A percentile compares a stretch with the other conserved stretches of the same genome.
Conservation (phyloP, 2,888 invertebrate species). For the Drosophila peninsularis region DNA sequence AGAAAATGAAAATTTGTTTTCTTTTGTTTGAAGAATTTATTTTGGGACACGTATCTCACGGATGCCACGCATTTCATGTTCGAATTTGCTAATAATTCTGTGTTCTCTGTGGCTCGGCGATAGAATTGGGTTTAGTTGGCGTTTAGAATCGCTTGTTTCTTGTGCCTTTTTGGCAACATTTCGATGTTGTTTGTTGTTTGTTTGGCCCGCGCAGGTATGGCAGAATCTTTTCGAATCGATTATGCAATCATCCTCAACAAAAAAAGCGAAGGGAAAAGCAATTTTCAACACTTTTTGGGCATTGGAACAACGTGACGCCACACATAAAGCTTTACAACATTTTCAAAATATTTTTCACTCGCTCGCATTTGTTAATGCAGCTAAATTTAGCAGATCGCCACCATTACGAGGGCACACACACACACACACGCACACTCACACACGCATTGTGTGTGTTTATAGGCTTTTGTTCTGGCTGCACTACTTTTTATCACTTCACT, state of each 20-base stretch:
- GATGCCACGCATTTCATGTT: constrained; percentile 68
- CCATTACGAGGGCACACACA: constrained; percentile 32
- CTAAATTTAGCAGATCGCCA: constrained; percentile 66
- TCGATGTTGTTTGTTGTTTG: constrained; percentile 33
- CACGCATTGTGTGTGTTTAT: not conserved
- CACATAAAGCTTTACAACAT: constrained; percentile 39
- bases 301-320: constrained; percentile 52
- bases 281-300: constrained; percentile 58
- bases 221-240: constrained; percentile 49
- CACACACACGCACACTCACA: constrained; percentile 6
- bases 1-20: constrained; percentile 27
- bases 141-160: constrained; percentile 29
- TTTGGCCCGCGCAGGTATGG: constrained; percentile 50
- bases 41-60: constrained; percentile 65
- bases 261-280: constrained; percentile 18
- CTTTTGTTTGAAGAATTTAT: constrained; percentile 63
- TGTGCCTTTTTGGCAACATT: constrained; percentile 39
- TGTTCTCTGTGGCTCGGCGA: constrained; percentile 48
- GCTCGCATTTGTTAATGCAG: constrained; percentile 62
- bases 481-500: constrained; percentile 12
- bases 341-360: constrained; percentile 40
- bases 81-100: constrained; percentile 69
- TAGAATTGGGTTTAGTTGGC: constrained; percentile 10
- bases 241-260: constrained; percentile 58
- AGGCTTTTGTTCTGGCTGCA: constrained; percentile 45